These are phyloP conservation scores for Petrolisthes cinctipes DNA, from an alignment of 2,888 invertebrate species.

Conservation along the genomic window DNA sequence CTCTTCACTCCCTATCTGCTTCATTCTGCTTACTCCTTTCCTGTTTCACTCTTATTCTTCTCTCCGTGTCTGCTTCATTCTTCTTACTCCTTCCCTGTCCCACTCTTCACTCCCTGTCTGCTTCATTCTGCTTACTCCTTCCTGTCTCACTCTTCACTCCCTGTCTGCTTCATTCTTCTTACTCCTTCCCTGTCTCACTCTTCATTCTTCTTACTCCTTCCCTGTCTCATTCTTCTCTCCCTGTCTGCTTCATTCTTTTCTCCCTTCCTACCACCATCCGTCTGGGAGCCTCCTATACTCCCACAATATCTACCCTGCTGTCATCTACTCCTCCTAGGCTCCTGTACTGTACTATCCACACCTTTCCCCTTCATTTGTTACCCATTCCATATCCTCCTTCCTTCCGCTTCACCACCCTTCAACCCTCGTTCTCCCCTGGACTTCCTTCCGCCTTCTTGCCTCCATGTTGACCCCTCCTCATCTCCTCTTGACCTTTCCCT, in stretches of 20 bases:
- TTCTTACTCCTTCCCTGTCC: neutral
- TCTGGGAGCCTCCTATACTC: neutral
- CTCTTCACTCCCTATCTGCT: neutral
- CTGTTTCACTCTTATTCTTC: neutral
- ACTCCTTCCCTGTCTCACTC: neutral
- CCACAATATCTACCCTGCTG: neutral
- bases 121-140: neutral
- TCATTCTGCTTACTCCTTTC: neutral
- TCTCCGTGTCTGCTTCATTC: neutral
- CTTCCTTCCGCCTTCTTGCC: neutral
- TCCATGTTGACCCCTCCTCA: neutral
- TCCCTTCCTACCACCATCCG: neutral
- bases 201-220: neutral
- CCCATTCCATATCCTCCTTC: neutral
- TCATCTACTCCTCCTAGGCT: neutral
- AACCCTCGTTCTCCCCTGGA: neutral
- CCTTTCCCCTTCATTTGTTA: neutral
- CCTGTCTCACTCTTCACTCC: neutral
- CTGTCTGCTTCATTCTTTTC: neutral
- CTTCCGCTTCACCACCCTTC: neutral
- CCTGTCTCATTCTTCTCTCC: neutral
- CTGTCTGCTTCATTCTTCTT: neutral
- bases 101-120: no score
- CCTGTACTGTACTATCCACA: neutral
- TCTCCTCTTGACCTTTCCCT: neutral